Evolutionary conservation across 37 sponge, comb jelly and placozoan species (phyloP).

Genomic region (Oopsacas minuta): DNA sequence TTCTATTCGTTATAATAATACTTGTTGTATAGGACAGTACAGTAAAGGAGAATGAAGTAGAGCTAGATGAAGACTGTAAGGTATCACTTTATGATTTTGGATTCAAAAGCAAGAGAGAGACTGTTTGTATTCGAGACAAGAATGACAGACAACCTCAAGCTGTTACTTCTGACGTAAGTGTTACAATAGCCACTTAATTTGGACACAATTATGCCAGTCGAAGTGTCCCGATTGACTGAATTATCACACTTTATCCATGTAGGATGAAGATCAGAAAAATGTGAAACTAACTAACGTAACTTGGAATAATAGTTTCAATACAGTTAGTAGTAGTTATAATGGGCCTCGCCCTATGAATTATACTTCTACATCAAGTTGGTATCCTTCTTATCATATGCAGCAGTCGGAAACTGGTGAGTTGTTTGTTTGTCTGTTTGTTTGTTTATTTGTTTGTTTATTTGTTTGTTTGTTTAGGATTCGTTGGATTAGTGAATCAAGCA

Average conservation of each 20-base stretch:
- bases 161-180: neutral
- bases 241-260: no score
- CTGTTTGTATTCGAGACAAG: constrained; percentile 1
- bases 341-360: neutral
- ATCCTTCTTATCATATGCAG: neutral
- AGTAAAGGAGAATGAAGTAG: neutral
- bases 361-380: neutral
- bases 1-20: neutral
- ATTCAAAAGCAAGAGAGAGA: neutral
- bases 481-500: constrained; percentile 89
- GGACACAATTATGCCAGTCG: no score
- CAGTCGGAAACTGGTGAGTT: neutral
- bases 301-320: neutral
- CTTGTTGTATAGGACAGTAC: neutral
- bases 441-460: neutral
- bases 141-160: constrained; percentile 6
- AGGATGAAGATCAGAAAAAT: constrained; percentile 9
- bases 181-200: no score
- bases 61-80: neutral
- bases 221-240: no score
- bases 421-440: neutral
- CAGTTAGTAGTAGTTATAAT: neutral
- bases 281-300: constrained; percentile 5
- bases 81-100: neutral
- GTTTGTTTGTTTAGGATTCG: constrained; percentile 37